A percentile compares a stretch with the other conserved stretches of the same genome.
phyloP scores from a whole-genome alignment of 1,140 invertebrate genomes.

The Eumaeus atala region DNA sequence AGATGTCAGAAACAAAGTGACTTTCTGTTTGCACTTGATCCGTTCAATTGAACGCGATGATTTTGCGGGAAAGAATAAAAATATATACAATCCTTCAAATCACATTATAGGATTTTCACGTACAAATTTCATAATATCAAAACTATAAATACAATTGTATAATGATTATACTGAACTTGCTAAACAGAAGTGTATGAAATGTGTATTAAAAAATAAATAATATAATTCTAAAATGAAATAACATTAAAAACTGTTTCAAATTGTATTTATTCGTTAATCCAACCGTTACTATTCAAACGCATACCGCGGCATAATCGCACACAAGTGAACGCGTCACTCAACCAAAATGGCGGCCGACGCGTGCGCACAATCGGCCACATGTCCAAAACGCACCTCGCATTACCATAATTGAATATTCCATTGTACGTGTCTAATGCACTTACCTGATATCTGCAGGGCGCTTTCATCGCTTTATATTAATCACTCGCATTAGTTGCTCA shows the following conservation, averaged over 20 bases:
- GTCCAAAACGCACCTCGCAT: constrained; percentile 36
- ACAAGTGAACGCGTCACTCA: constrained; percentile 31
- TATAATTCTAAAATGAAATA: background rate
- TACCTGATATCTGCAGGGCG: constrained; percentile 40
- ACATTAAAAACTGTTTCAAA: constrained; percentile 11
- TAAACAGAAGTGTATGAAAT: too few relatives aligned
- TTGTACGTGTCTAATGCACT: constrained; percentile 64
- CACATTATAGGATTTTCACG: too few relatives aligned
- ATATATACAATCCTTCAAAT: too few relatives aligned
- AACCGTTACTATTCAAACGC: constrained; percentile 42
- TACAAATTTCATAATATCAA: too few relatives aligned
- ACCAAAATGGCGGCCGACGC: constrained; percentile 39
- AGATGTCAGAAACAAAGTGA: too few relatives aligned
- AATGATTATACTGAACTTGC: too few relatives aligned
- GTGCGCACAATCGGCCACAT: constrained; percentile 51
- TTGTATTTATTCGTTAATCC: constrained; percentile 32
- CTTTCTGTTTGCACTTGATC: too few relatives aligned
- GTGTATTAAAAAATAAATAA: background rate
- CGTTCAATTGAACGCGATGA: too few relatives aligned
- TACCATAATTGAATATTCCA: constrained; percentile 66
- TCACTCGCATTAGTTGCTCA: background rate
- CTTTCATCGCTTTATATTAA: constrained; percentile 33
- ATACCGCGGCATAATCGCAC: constrained; percentile 47
- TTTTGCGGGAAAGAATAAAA: too few relatives aligned
- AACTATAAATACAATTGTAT: too few relatives aligned